Evolutionary conservation across 2,888 invertebrate species (phyloP).

Genomic region (Caenorhabditis plicata): DNA sequence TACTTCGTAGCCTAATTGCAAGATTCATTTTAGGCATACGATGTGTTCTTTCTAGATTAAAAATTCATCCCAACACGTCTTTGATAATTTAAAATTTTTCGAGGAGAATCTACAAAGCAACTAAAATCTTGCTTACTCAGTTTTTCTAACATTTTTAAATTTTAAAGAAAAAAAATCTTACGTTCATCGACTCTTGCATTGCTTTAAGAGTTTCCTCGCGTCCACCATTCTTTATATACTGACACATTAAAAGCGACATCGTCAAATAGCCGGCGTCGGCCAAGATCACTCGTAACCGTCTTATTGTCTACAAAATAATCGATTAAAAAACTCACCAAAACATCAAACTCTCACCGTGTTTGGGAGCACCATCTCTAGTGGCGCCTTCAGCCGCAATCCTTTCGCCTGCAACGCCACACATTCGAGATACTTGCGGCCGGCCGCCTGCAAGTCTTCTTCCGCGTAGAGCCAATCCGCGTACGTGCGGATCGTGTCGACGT

Average conservation of each 20-base stretch:
- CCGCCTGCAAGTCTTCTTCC: slow-evolving; percentile 20
- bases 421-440: slow-evolving; percentile 24
- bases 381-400: not conserved
- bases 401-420: slow-evolving; percentile 10
- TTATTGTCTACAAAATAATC: slow-evolving; percentile 3
- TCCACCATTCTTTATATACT: slow-evolving; percentile 7
- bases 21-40: no score
- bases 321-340: slow-evolving; percentile 1
- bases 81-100: no score
- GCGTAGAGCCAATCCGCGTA: slow-evolving; percentile 17
- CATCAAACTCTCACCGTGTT: not conserved
- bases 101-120: no score
- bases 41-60: no score
- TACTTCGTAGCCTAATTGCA: no score
- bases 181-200: no score
- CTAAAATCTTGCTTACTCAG: no score
- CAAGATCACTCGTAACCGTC: slow-evolving; percentile 13
- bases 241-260: slow-evolving; percentile 15
- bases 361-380: not conserved
- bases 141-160: no score
- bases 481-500: slow-evolving; percentile 10
- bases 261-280: slow-evolving; percentile 22
- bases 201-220: slow-evolving; percentile 10
- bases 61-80: no score
- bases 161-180: no score